Percentiles rank a stretch among this genome's conserved stretches.
Evolutionary conservation across 1,140 invertebrate species (phyloP).

Genomic region (Dendroctonus ponderosae): DNA sequence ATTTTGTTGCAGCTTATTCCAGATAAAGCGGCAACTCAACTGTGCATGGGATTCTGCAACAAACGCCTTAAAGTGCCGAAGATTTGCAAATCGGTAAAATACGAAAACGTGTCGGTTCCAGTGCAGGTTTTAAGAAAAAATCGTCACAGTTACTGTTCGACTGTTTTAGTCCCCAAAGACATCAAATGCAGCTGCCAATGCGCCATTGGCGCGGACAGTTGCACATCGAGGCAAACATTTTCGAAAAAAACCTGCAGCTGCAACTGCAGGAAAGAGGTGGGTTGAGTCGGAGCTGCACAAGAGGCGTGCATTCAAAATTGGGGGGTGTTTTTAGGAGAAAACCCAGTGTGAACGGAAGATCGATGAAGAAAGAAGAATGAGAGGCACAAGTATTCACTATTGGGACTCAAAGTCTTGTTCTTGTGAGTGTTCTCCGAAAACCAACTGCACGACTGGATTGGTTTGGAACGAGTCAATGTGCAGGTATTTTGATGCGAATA

Average conservation of each 20-base stretch:
- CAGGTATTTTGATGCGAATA: slow-evolving; percentile 25
- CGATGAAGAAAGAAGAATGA: too few relatives aligned
- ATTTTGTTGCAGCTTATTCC: slow-evolving; percentile 49
- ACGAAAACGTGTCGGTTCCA: too few relatives aligned
- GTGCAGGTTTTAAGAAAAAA: too few relatives aligned
- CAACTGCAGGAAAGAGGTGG: slow-evolving; percentile 37
- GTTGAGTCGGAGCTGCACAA: too few relatives aligned
- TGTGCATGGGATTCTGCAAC: slow-evolving; percentile 54
- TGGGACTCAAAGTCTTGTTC: slow-evolving; percentile 41
- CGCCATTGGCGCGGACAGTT: slow-evolving; percentile 27
- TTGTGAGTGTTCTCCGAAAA: slow-evolving; percentile 37
- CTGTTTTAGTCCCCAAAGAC: slow-evolving; percentile 37
- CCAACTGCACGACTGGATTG: slow-evolving; percentile 38
- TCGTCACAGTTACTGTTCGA: slow-evolving; percentile 18
- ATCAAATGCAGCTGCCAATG: slow-evolving; percentile 40
- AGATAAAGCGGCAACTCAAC: slow-evolving; percentile 53
- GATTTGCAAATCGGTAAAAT: too few relatives aligned
- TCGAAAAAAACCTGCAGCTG: slow-evolving; percentile 38
- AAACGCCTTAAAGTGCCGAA: too few relatives aligned
- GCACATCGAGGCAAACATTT: slow-evolving; percentile 36
- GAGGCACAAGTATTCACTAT: background rate
- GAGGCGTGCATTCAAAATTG: too few relatives aligned
- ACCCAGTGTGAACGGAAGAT: too few relatives aligned
- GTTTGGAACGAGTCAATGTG: slow-evolving; percentile 37
- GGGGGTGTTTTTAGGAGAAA: too few relatives aligned